Percentiles rank a stretch among this genome's conserved stretches.
These are phyloP conservation scores for Halichoerus grypus DNA, from an alignment of 2,113 vertebrate genomes.

Conservation along the genomic window DNA sequence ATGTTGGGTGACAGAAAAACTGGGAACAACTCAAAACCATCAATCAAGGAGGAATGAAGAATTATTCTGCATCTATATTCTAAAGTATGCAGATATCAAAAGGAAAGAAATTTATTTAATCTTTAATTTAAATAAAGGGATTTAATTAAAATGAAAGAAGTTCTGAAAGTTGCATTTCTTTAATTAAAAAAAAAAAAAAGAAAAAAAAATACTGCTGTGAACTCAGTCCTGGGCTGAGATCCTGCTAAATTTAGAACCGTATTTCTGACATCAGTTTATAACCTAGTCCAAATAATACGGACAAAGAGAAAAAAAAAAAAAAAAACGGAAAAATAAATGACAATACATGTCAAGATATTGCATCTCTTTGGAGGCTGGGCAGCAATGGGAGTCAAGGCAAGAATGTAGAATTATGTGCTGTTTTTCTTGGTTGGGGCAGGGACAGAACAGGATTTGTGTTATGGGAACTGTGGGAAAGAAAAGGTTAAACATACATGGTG, in stretches of 20 bases:
- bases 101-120: not conserved
- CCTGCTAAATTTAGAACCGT: not conserved
- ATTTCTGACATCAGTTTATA: not conserved
- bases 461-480: not conserved
- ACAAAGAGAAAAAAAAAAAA: not conserved
- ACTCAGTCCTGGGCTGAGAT: not conserved
- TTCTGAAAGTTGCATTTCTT: not conserved
- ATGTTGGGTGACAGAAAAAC: not conserved
- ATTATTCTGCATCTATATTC: not conserved
- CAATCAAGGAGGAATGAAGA: not conserved
- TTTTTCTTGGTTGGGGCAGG: not conserved
- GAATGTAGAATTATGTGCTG: not conserved
- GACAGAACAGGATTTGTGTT: not conserved
- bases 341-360: not conserved
- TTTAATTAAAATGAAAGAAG: conserved; percentile 7
- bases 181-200: not conserved
- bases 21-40: not conserved
- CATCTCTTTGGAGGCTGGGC: not conserved
- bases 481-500: not conserved
- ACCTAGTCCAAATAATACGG: not conserved
- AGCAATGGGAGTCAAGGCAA: not conserved
- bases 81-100: not conserved
- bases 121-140: not conserved
- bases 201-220: not conserved
- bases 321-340: not conserved